A percentile compares a stretch with the other conserved stretches of the same genome.
Evolutionary conservation across 2,113 vertebrate genomes (phyloP).

Genomic region (Bubo scandiacus): DNA sequence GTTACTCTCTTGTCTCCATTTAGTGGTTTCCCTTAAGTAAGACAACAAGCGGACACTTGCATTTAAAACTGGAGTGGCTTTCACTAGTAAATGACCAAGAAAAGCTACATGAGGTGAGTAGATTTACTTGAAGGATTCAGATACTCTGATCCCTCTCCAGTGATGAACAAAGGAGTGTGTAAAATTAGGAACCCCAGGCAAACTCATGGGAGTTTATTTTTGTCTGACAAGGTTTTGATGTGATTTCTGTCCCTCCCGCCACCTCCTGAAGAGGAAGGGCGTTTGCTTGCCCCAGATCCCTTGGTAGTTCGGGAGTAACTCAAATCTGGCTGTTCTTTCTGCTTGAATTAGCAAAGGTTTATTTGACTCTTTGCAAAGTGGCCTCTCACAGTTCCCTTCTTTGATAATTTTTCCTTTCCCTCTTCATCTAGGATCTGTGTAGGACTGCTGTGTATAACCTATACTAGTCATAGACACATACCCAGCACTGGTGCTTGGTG

Average conservation of each 20-base stretch:
- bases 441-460: not conserved
- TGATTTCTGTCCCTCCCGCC: not conserved
- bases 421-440: not conserved
- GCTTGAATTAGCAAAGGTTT: not conserved
- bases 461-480: not conserved
- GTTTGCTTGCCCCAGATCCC: not conserved
- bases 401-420: not conserved
- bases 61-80: slow-evolving; percentile 90
- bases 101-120: slow-evolving; percentile 70
- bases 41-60: slow-evolving; percentile 79
- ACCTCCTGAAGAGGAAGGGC: not conserved
- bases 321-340: not conserved
- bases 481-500: not conserved
- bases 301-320: not conserved
- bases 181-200: not conserved
- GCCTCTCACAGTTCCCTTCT: not conserved
- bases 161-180: not conserved
- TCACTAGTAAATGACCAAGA: slow-evolving; percentile 78
- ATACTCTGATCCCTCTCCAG: not conserved
- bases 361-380: not conserved
- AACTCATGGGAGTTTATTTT: not conserved
- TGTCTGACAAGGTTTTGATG: not conserved
- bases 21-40: slow-evolving; percentile 90
- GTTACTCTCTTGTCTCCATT: not conserved
- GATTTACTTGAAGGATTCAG: not conserved